Base-by-base conservation (phyloP, 2,888 invertebrate genomes). In the Abrostola tripartita region DNA sequence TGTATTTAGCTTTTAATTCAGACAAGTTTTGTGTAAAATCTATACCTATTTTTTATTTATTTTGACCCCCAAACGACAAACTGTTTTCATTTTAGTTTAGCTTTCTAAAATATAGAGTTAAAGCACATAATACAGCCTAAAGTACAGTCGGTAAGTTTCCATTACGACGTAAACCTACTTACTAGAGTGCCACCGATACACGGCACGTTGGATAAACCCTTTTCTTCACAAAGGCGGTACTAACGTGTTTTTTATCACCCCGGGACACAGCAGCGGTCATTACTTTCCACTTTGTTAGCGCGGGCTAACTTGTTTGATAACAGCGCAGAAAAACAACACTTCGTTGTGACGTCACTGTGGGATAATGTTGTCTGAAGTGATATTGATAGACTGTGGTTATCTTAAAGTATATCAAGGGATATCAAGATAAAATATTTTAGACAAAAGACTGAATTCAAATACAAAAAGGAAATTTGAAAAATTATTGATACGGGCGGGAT, bases 231-330 rank as follows among this genome's bases (percentile, higher is more conserved):
- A 78, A 67, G 67, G 42, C 37, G 55, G 52, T 14, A 64, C 78
- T 78, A 78, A 78, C 72, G 72, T 65, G 62, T 70, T 67, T 79
- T 79, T 73, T 67, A 79, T 80, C 72, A 67, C 52, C 62, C 47
- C 50, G 70, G 66, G 79, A 78, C 67, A 63, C 60, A 52, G 59
- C 68, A 41, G 65, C 52, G 78, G 70, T 65, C 67, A 71, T 80
- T 68, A 68, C 66, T 75, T 78, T 65, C 64, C 65, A 56, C 81
- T 80, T 78, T 80, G 78, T 68, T 72, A 62, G 58, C 58, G 36
- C 49, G n/a, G 35, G 51, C 61, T 65, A 70, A 72, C 76, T 79
- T 68, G 64, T 56, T 56, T 47, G 74, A 74, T 74, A 79, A 56
- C 55, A 52, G 60, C 37, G 10, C 60, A 61, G 62, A 54, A 59